Base-by-base conservation (phyloP, 2,113 vertebrate genomes). In the Craseonycteris thonglongyai region DNA sequence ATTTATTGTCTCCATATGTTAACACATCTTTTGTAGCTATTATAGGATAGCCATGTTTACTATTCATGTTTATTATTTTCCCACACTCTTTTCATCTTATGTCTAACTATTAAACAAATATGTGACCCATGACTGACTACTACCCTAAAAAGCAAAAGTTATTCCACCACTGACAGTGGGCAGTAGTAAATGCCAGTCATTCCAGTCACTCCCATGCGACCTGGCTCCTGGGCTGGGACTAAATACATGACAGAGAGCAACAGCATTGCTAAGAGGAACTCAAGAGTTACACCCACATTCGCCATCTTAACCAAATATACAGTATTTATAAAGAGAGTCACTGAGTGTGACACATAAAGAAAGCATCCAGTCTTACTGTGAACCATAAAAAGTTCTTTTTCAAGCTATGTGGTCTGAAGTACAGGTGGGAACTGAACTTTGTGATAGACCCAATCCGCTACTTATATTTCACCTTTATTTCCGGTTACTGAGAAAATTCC, bases 51-150 rank as follows among this genome's bases (percentile, higher is more conserved):
- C 7, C 35, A 30, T 56, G 4, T 28, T 93, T 68, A 78, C 82
- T 90, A n/a, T 84, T 83, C 35, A 30, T 56, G 4, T 28, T 93
- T 68, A 78, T 87, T 90, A n/a, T 84, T 83, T 84, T 94, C 89
- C 63, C 89, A 95, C 45, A 74, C 26, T 58, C 33, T 45, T 75
- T 69, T 69, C 58, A 78, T 42, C 38, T 76, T 78, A 7, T 54
- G 59, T 72, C 66, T 66, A 75, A 86, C 26, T 75, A 82, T 35
- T 65, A 79, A 94, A 38, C 24, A 92, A 72, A 88, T 40, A 81
- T 15, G 15, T 35, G 56, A 76, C 33, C 47, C 69, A 68, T 13
- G 59, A 49, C 51, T 75, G 45, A 56, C 8, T 16, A 68, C 42
- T 86, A 30, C 24, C 38, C 35, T 66, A 56, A 42, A 75, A 80